phyloP scores from a whole-genome alignment of 2,113 vertebrate genomes.

The Laticauda colubrina region DNA sequence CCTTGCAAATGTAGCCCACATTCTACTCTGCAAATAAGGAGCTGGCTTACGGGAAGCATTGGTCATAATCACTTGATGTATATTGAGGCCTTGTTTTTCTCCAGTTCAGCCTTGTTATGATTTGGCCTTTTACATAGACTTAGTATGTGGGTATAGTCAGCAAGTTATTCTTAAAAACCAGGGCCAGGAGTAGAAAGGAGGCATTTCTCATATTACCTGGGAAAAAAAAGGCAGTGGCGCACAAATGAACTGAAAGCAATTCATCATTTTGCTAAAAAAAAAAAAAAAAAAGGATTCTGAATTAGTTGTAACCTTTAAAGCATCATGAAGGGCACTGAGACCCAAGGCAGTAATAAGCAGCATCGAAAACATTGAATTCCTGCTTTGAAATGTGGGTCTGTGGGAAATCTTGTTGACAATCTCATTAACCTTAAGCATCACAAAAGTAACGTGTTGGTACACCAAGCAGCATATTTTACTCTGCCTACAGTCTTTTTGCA shows the following conservation, averaged over 20 bases:
- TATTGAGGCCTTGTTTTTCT: background rate
- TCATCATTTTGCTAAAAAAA: background rate
- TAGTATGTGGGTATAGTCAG: background rate
- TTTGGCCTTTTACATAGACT: background rate
- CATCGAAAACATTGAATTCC: background rate
- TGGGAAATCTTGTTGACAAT: background rate
- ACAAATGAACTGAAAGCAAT: background rate
- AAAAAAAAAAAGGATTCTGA: background rate
- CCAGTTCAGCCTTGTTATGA: background rate
- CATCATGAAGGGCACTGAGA: background rate
- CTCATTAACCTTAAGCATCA: background rate
- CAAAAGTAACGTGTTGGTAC: background rate
- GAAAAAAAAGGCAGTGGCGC: background rate
- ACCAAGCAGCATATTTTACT: background rate
- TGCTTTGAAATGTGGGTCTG: background rate
- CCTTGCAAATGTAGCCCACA: background rate
- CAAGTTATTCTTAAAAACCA: background rate
- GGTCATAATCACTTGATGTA: background rate
- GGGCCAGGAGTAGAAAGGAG: background rate
- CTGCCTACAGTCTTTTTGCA: background rate
- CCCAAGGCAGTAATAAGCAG: background rate
- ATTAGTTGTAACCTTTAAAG: background rate
- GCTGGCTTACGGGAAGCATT: background rate
- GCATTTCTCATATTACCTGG: background rate
- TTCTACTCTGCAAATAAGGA: background rate